These are phyloP conservation scores for Marasmarcha lunaedactyla DNA, from an alignment of 2,888 invertebrate species.

Conservation along the genomic window DNA sequence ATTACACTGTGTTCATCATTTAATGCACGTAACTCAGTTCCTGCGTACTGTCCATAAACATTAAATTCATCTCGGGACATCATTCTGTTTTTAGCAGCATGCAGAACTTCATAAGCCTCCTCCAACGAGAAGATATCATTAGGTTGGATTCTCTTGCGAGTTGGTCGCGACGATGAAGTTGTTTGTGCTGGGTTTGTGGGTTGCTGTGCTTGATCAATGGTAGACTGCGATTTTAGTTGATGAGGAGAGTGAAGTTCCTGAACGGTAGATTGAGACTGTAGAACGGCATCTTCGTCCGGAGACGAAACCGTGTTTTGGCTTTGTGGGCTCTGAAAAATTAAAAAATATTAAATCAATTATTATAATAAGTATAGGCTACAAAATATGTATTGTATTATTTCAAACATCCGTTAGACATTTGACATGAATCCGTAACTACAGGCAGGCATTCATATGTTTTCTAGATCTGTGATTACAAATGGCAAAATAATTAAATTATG, in stretches of 20 bases:
- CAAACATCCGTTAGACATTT: too few species aligned
- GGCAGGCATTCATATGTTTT: not conserved
- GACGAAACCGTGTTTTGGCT: conserved; percentile 13
- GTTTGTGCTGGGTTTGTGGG: conserved; percentile 11
- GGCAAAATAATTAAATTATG: not conserved
- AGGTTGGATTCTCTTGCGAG: conserved; percentile 10
- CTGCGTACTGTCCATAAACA: conserved; percentile 16
- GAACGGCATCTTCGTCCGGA: conserved; percentile 13
- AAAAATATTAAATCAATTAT: not conserved
- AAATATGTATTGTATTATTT: too few species aligned
- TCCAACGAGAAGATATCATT: conserved; percentile 10
- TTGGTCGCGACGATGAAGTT: conserved; percentile 13
- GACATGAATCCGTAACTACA: too few species aligned
- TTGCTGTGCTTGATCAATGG: conserved; percentile 4
- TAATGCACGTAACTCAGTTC: conserved; percentile 16
- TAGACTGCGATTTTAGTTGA: conserved; percentile 12
- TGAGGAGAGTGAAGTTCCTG: conserved; percentile 12
- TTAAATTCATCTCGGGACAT: conserved; percentile 15
- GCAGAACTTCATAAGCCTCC: conserved; percentile 15
- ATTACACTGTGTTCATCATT: conserved; percentile 14
- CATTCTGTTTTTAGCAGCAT: conserved; percentile 14
- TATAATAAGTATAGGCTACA: not conserved
- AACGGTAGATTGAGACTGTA: conserved; percentile 13
- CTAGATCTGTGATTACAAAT: not conserved
- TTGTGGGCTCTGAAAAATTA: conserved; percentile 8